These are phyloP conservation scores for Orius laevigatus DNA, from an alignment of 1,140 invertebrate species.

Conservation along the genomic window DNA sequence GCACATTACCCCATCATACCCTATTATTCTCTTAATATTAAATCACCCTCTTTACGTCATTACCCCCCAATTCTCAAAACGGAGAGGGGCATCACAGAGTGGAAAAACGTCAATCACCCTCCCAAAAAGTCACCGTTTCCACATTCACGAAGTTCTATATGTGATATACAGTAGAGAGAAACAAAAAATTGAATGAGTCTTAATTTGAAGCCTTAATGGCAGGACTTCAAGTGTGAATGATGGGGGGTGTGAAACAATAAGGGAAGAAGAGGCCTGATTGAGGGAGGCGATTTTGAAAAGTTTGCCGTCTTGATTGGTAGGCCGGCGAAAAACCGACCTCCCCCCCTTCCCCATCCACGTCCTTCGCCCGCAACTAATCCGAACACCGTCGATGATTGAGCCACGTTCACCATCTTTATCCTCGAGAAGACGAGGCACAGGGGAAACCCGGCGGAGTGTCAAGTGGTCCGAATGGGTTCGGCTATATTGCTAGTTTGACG, in stretches of 20 bases:
- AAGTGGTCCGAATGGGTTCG: conserved; percentile 7
- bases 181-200: too few species aligned
- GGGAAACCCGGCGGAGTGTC: conserved; percentile 2
- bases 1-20: too few species aligned
- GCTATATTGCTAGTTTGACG: conserved; percentile 8
- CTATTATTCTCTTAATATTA: too few species aligned
- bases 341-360: not conserved
- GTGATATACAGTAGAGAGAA: too few species aligned
- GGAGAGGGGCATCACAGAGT: too few species aligned
- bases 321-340: not conserved
- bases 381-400: conserved; percentile 4
- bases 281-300: conserved; percentile 1
- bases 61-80: too few species aligned
- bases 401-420: conserved; percentile 4
- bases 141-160: too few species aligned
- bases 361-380: not conserved
- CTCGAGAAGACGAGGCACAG: not conserved
- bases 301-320: not conserved
- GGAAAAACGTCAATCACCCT: too few species aligned
- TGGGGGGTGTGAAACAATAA: not conserved
- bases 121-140: too few species aligned
- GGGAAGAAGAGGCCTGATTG: not conserved
- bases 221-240: too few species aligned
- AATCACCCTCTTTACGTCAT: too few species aligned
- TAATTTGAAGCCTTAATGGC: too few species aligned